Evolutionary conservation across 2,113 vertebrate species (phyloP).

Genomic region (Chaetops frenatus): DNA sequence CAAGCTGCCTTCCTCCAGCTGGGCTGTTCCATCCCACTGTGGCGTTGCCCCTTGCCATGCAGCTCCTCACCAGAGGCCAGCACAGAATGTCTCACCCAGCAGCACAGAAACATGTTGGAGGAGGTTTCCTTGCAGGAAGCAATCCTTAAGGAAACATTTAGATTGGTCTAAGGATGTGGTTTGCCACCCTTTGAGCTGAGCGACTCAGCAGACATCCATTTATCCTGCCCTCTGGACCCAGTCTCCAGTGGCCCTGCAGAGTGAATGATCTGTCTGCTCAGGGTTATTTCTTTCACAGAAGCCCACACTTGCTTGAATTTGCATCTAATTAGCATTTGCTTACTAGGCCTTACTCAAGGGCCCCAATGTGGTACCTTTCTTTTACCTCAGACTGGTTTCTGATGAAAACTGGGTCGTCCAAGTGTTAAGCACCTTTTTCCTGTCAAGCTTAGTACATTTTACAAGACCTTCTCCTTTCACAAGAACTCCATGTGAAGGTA

Average conservation of each 20-base stretch:
- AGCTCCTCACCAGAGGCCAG: accelerated
- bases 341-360: neutral
- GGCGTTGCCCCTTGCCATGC: accelerated
- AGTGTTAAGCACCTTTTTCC: neutral
- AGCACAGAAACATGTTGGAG: neutral
- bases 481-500: accelerated
- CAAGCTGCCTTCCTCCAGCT: accelerated
- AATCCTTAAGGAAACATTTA: neutral
- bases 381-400: neutral
- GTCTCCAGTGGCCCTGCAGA: neutral
- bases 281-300: neutral
- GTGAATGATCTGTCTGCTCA: neutral
- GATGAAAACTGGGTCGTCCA: neutral
- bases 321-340: neutral
- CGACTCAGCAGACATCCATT: neutral
- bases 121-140: neutral
- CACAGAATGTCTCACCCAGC: accelerated
- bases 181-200: neutral
- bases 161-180: neutral
- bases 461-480: neutral
- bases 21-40: neutral
- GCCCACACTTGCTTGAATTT: neutral
- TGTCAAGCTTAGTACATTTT: neutral
- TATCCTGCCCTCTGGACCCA: neutral
- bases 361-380: neutral